Evolutionary conservation across 2,888 invertebrate species (phyloP).

Genomic region (Zhuqinia jingwanae): DNA sequence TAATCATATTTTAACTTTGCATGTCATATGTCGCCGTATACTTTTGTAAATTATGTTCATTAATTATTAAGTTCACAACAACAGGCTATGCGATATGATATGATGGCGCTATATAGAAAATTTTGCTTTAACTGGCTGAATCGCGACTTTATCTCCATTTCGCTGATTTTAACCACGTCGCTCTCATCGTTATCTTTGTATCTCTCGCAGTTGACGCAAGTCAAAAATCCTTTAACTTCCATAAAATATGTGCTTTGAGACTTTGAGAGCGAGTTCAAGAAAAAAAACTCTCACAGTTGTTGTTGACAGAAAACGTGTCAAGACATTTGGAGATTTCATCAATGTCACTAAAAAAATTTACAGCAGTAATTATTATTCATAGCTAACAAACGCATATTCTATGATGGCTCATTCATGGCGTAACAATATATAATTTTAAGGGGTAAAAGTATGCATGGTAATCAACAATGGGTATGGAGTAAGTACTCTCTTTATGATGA

Average conservation of each 20-base stretch:
- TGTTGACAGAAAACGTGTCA: conserved; percentile 33
- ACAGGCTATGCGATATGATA: too few relatives aligned
- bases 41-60: neutral
- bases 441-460: neutral
- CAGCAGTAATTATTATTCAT: conserved; percentile 19
- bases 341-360: conserved; percentile 28
- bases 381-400: conserved; percentile 19
- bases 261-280: conserved; percentile 63
- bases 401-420: neutral
- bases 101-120: too few relatives aligned
- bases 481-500: neutral
- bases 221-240: too few relatives aligned
- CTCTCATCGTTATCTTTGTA: conserved; percentile 5
- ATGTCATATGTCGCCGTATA: neutral
- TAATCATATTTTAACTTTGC: neutral
- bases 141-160: too few relatives aligned
- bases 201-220: too few relatives aligned
- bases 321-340: conserved; percentile 38
- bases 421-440: conserved; percentile 1
- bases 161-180: too few relatives aligned
- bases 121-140: too few relatives aligned
- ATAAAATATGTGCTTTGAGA: conserved; percentile 36
- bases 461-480: conserved; percentile 6
- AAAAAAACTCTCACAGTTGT: conserved; percentile 5
- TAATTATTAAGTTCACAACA: too few relatives aligned